Base-by-base conservation (phyloP, 2,113 vertebrate species). In the Ammospiza caudacuta region DNA sequence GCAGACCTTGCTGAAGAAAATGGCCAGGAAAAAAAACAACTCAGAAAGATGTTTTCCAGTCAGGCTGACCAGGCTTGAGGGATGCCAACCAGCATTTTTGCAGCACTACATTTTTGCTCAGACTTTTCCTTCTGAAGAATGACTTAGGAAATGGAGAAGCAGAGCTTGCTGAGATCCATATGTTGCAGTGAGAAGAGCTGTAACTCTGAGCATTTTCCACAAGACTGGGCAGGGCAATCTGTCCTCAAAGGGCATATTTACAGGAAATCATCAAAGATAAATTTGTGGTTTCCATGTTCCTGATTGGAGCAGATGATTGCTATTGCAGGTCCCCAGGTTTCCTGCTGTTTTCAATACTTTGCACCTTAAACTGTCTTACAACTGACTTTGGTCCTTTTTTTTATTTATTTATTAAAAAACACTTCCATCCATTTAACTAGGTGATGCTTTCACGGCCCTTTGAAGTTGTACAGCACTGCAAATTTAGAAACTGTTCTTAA, bases 341-440 rank as follows among this genome's bases (percentile, higher is more conserved):
- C 95, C 91, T 94, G 94, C 92, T 95, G 95, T 84, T 96, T 97
- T 91, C 95, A 95, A 94, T 94, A 85, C 54, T 79, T 90, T 85
- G 70, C 81, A 92, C 90, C 92, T 94, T 87, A 96, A 97, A 91
- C 67, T 82, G 79, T 70, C 88, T 90, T 90, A 91, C 67, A 94
- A 64, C 37, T 85, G 89, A 87, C 91, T 92, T 90, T 69, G 47
- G 92, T 72, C 21, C 74, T 70, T 51, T 77, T 76, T 69, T 66
- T 66, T 59, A 47, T 52, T 62, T 43, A 66, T 91, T 91, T 92
- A 73, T 84, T 92, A 61, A 62, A 88, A 89, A 61, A 8, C 62
- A 91, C 66, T 83, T 94, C 77, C 81, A 92, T 54, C 73, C 85
- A 62, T 97, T 95, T 95, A 95, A 93, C 87, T 51, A 72, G 76